Conservation (phyloP, 2,797 vertebrate genomes). For the Falco berigora region DNA sequence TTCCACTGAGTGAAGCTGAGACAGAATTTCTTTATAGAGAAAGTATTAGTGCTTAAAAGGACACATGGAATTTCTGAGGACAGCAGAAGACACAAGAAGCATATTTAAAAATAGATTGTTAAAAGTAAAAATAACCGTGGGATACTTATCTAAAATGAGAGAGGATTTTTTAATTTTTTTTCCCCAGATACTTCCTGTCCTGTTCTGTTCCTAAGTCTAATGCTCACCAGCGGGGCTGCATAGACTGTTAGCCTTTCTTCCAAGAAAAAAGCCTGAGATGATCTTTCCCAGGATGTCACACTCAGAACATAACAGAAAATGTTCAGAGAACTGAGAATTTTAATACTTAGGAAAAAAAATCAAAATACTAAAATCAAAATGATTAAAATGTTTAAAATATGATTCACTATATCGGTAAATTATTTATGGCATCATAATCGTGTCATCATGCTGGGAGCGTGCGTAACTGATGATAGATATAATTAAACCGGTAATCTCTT, state of each 20-base stretch:
- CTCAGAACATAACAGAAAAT: not conserved
- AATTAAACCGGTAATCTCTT: not conserved
- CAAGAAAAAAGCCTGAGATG: not conserved
- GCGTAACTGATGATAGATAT: not conserved
- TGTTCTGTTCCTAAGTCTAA: not conserved
- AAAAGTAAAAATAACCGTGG: conserved; percentile 49
- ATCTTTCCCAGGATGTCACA: not conserved
- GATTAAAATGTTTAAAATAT: not conserved
- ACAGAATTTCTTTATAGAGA: not conserved
- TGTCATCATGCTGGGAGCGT: not conserved
- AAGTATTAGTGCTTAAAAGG: not conserved
- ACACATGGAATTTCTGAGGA: conserved; percentile 20
- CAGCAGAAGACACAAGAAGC: conserved; percentile 3
- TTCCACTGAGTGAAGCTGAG: not conserved
- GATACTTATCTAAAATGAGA: conserved; percentile 26
- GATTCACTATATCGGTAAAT: not conserved
- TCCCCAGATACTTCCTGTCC: not conserved
- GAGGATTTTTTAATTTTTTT: not conserved
- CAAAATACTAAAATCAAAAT: not conserved
- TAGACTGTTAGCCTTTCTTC: not conserved
- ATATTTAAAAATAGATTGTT: conserved; percentile 40
- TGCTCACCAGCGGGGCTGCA: not conserved
- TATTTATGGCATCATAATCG: not conserved
- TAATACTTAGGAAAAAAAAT: not conserved
- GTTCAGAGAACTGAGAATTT: not conserved